These are phyloP conservation scores for Apodemia duryi DNA, from an alignment of 2,888 invertebrate species.

Conservation along the genomic window DNA sequence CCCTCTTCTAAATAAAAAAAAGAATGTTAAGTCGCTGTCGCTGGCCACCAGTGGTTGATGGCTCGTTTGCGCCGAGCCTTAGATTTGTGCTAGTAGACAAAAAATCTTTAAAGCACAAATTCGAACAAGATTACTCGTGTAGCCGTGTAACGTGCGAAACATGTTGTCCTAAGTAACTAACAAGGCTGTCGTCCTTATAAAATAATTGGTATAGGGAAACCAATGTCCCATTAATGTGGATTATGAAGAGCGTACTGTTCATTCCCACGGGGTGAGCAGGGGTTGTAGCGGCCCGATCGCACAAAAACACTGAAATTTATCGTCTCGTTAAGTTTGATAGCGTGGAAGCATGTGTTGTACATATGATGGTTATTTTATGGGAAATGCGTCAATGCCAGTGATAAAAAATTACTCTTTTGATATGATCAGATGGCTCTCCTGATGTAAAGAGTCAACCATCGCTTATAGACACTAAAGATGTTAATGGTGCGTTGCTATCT, in stretches of 20 bases:
- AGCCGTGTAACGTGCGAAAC: background rate
- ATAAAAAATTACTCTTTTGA: no score
- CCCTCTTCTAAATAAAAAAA: no score
- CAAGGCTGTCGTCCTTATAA: constrained; percentile 21
- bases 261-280: constrained; percentile 8
- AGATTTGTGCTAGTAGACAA: no score
- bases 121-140: background rate
- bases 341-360: constrained; percentile 5
- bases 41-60: no score
- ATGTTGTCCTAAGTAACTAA: background rate
- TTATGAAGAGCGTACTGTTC: constrained; percentile 6
- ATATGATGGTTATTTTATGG: constrained; percentile 8
- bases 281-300: background rate
- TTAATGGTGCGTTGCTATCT: no score
- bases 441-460: no score
- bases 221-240: constrained; percentile 13
- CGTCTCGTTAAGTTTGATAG: constrained; percentile 12
- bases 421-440: no score
- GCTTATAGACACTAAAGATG: no score
- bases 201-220: constrained; percentile 32
- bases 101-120: no score
- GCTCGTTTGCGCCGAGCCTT: no score
- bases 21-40: no score
- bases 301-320: constrained; percentile 11
- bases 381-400: background rate